Conservation (phyloP, 2,888 invertebrate genomes). For the Perizoma flavofasciatum region DNA sequence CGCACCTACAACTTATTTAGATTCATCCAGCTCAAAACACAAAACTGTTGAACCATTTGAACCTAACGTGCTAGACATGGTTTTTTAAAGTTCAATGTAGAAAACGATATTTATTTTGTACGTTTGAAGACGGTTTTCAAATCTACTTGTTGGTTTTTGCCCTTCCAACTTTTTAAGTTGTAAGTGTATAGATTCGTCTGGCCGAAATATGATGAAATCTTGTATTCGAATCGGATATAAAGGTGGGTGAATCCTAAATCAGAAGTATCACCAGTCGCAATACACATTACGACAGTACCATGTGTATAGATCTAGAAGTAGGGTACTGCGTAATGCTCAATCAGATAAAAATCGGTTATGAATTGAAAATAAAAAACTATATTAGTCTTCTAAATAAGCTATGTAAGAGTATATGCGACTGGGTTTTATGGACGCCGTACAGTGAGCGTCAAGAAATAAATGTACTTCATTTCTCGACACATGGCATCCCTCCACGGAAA, state of each 20-base stretch:
- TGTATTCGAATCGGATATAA: background rate
- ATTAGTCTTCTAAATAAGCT: too few relatives aligned
- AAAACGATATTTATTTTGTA: conserved; percentile 3
- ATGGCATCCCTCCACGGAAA: conserved; percentile 38
- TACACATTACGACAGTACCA: conserved; percentile 21
- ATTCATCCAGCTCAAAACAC: conserved; percentile 18
- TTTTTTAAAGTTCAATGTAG: conserved; percentile 1
- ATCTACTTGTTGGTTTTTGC: background rate
- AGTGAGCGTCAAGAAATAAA: conserved; percentile 32
- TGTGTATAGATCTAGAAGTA: conserved; percentile 19
- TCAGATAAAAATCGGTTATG: conserved; percentile 7
- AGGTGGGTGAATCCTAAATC: conserved; percentile 17
- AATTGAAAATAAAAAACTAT: background rate
- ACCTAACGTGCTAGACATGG: conserved; percentile 5
- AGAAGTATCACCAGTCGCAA: conserved; percentile 10
- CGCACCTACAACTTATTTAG: conserved; percentile 20
- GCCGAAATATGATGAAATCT: background rate
- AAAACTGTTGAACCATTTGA: background rate
- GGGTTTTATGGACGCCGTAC: conserved; percentile 19
- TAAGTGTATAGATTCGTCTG: background rate
- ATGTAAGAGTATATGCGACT: background rate
- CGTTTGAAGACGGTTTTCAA: background rate
- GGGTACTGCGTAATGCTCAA: conserved; percentile 18
- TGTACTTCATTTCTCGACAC: conserved; percentile 38
- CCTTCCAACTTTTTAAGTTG: background rate